Base-by-base conservation (phyloP, 2,888 invertebrate species). In the Abrostola tripartita region DNA sequence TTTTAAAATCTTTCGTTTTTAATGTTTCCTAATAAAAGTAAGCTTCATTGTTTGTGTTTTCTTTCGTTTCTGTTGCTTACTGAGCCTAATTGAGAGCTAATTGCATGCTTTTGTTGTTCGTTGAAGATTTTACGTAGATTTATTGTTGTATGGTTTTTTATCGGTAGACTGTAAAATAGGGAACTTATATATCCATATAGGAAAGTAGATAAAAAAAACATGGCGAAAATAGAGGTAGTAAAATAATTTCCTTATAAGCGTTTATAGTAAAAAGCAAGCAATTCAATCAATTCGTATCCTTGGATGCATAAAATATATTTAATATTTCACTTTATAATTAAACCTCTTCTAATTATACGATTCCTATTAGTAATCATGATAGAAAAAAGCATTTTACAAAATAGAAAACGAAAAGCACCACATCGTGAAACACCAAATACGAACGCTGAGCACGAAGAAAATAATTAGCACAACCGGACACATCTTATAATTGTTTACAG, bases 401-500 rank as follows among this genome's bases (percentile, higher is more conserved):
- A 49, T 10, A 47, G 8, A 36, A 42, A 12, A 8, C 8, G 35
- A 49, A 12, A 7, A 61, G 50, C 24, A 50, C 50, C 37, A 60
- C 40, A 38, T 37, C 57, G 42, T 14, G 10, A 53, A 41, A 12
- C 44, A 54, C 7, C 47, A 42, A 61, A 62, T 62, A 53, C 24
- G 72, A 71, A 72, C 78, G 79, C 79, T 73, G 77, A 68, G 68
- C 56, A 68, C 52, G 61, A 72, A 78, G 67, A 76, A 69, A 76
- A 81, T 82, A 88, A 88, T 90, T 90, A 90, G 81, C 81, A 63
- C 67, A 83, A 84, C 85, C 87, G 89, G 90, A 88, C 85, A 84
- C 82, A 81, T 85, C 84, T 84, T 88, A 88, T 90, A 92, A 92
- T 90, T 92, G 92, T 92, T 91, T 91, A 90, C 91, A 83, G 86